A percentile compares a stretch with the other conserved stretches of the same genome.
Conservation (phyloP, 2,888 invertebrate genomes). For the Cryptophagus acutangulus region DNA sequence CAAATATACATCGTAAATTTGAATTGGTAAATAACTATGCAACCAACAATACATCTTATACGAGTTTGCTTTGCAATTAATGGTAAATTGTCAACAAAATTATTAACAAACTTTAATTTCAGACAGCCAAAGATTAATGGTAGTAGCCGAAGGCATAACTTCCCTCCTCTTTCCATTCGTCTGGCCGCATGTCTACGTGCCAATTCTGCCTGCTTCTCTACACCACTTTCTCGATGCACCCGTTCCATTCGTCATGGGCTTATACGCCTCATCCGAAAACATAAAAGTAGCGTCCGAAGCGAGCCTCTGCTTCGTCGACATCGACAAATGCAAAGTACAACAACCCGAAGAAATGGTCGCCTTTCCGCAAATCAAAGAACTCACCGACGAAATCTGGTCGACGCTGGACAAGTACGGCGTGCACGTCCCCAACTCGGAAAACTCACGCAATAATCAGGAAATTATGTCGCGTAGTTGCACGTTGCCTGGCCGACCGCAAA, state of each 20-base stretch:
- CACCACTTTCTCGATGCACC: slow-evolving; percentile 98
- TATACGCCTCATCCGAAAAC: slow-evolving; percentile 59
- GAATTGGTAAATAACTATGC: no score
- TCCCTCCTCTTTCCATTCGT: slow-evolving; percentile 88
- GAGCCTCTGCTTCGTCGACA: slow-evolving; percentile 91
- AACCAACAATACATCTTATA: no score
- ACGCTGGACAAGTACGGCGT: slow-evolving; percentile 64
- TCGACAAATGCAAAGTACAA: slow-evolving; percentile 88
- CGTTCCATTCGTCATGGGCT: slow-evolving; percentile 98
- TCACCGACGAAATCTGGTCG: slow-evolving; percentile 78
- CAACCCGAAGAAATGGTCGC: slow-evolving; percentile 91
- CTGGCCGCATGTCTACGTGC: slow-evolving; percentile 99
- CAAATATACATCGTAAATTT: no score
- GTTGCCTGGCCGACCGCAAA: slow-evolving; percentile 57
- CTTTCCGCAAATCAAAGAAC: slow-evolving; percentile 85
- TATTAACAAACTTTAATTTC: no score
- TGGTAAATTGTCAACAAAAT: slow-evolving; percentile 4
- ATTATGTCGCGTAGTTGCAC: slow-evolving; percentile 78
- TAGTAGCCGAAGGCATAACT: slow-evolving; percentile 91
- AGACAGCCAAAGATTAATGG: slow-evolving; percentile 94
- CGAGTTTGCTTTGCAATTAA: slow-evolving; percentile 9
- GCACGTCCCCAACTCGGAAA: slow-evolving; percentile 44
- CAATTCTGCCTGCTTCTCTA: slow-evolving; percentile 90
- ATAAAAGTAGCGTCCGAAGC: slow-evolving; percentile 73
- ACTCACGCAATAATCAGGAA: slow-evolving; percentile 47